These are phyloP conservation scores for Drosophila pandora DNA, from an alignment of 1,140 invertebrate genomes.

Conservation along the genomic window DNA sequence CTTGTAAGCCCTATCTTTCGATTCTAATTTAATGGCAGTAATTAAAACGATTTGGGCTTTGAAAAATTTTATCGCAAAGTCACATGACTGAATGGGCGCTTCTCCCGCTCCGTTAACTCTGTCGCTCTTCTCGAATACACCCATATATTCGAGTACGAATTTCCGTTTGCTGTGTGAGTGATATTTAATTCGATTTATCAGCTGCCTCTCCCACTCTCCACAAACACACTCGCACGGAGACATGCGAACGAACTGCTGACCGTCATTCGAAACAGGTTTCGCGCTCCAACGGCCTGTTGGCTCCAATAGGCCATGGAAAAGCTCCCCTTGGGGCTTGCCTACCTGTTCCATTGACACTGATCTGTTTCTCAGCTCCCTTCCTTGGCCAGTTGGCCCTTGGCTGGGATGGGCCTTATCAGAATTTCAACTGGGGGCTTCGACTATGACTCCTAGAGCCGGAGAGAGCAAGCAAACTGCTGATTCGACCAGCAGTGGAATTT, in stretches of 20 bases:
- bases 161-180: constrained; percentile 5
- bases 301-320: constrained; percentile 1
- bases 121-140: constrained; percentile 30
- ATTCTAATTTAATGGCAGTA: too few species aligned
- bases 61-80: constrained; percentile 56
- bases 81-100: constrained; percentile 57
- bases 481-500: background rate
- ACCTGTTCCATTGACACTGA: constrained; percentile 23
- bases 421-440: constrained; percentile 7
- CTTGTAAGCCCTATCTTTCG: background rate
- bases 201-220: constrained; percentile 23
- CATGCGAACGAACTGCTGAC: constrained; percentile 45
- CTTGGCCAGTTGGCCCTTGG: constrained; percentile 1
- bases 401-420: constrained; percentile 65
- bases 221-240: constrained; percentile 7
- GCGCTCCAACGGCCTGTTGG: constrained; percentile 72
- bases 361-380: background rate
- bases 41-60: background rate
- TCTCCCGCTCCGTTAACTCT: constrained; percentile 29
- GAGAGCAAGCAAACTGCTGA: constrained; percentile 12
- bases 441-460: constrained; percentile 16
- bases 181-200: constrained; percentile 73
- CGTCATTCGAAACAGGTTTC: constrained; percentile 73
- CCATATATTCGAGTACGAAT: constrained; percentile 12
- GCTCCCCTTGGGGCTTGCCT: background rate